These are phyloP conservation scores for Etia nguti DNA, from an alignment of 2,113 vertebrate genomes.

Conservation along the genomic window DNA sequence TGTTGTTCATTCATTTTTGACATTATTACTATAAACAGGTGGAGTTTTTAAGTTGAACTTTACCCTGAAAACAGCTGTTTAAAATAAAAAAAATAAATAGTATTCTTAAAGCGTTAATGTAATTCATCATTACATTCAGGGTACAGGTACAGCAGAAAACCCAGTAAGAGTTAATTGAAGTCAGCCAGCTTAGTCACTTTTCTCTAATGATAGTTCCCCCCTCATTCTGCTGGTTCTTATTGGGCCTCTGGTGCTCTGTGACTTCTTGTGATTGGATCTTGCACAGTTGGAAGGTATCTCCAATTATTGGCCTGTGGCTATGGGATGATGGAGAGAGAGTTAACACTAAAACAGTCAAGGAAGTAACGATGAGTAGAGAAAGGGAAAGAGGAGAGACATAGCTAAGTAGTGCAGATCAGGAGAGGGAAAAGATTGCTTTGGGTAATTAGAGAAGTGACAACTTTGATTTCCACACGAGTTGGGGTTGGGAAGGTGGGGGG, in stretches of 20 bases:
- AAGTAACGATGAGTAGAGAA: conserved; percentile 8
- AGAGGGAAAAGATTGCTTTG: conserved; percentile 60
- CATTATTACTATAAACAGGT: neutral
- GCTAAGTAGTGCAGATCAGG: conserved; percentile 24
- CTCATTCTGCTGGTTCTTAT: conserved; percentile 8
- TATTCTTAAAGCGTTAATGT: neutral
- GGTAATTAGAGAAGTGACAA: conserved; percentile 70
- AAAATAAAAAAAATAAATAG: neutral
- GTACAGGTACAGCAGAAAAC: neutral
- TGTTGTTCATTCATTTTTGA: neutral
- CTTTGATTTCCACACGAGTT: conserved; percentile 55
- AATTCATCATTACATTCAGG: neutral
- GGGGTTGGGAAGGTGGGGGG: neutral
- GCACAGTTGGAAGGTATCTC: conserved; percentile 52
- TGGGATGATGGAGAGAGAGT: conserved; percentile 17
- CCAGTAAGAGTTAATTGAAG: neutral
- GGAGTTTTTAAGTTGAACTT: neutral
- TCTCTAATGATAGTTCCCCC: conserved; percentile 7
- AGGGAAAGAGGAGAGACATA: neutral
- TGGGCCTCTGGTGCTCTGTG: conserved; percentile 36
- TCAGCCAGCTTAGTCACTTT: neutral
- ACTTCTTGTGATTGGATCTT: conserved; percentile 52
- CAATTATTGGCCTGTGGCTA: conserved; percentile 59
- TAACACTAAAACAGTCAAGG: neutral
- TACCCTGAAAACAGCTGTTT: neutral